Evolutionary conservation across 2,888 invertebrate species (phyloP), one percentile per base, ranked within the genome.

Genomic region (Timema cristinae): DNA sequence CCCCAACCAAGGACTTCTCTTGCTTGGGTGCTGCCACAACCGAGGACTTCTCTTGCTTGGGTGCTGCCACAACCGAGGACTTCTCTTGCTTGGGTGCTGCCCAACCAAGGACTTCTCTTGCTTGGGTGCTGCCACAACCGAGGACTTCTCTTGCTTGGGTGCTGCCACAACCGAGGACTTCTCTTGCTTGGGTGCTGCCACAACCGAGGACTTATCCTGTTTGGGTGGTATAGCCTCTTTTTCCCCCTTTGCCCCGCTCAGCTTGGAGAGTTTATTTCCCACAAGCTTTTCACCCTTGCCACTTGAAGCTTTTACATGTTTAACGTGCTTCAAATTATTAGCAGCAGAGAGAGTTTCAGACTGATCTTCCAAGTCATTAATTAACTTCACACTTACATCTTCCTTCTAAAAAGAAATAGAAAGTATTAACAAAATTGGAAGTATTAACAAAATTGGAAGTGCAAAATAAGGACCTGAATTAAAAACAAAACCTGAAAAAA

Each of bases 261-360:
- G 10, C 15, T n/a, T 52, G 10, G 54, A 13, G 11, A 52, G 54
- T 52, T 52, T 52, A 32, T 49, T 49, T 15, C 49, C 49, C 70
- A 52, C 70, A 16, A 67, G 50, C 67, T 75, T 71, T 15, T 72
- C 70, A 10, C n/a, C 6, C 66, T 74, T 72, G n/a, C 66, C 69
- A 10, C 61, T 50, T 51, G 69, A 13, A 32, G 13, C 50, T 15
- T 72, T 63, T 15, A 56, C 51, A 9, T 32, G 15, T 47, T n/a
- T 52, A 47, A n/a, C 52, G 6, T 50, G 15, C 47, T 66, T 66
- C 15, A 15, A 63, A 66, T 50, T 47, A 47, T 69, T 66, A 13
- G 69, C 32, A 9, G 59, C 51, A 52, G 69, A 51, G 0, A 32
- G 9, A 11, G 51, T 52, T n/a, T 68, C 68, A 8, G 48, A 13